A percentile compares a stretch with the other conserved stretches of the same genome.
Conservation (phyloP, 2,888 invertebrate genomes). For the Pterostichus niger region DNA sequence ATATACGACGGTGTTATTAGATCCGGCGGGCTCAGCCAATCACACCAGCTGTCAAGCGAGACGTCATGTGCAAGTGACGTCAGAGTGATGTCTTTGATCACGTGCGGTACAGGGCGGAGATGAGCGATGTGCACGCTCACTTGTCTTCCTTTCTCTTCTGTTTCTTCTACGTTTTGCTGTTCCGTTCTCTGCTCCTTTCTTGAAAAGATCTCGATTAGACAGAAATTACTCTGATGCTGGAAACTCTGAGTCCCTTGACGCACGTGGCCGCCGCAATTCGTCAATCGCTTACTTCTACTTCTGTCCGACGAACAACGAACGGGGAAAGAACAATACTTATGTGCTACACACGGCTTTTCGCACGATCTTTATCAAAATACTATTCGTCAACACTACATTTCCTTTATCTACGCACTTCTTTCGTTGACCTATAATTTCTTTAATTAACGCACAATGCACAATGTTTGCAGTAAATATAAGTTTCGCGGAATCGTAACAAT, state of each 20-base stretch:
- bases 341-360: background rate
- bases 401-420: background rate
- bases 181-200: conserved; percentile 3
- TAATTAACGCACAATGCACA: background rate
- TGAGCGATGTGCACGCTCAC: conserved; percentile 65
- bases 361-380: conserved; percentile 36
- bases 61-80: conserved; percentile 70
- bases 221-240: conserved; percentile 34
- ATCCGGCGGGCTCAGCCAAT: conserved; percentile 59
- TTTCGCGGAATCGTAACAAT: no score
- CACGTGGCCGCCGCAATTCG: conserved; percentile 22
- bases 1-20: conserved; percentile 56
- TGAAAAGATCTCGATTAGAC: conserved; percentile 37
- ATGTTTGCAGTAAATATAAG: no score
- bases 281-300: conserved; percentile 22
- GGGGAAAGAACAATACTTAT: no score
- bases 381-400: conserved; percentile 7
- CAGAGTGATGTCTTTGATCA: conserved; percentile 71
- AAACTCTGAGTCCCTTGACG: conserved; percentile 6
- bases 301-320: background rate
- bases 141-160: conserved; percentile 39
- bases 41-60: conserved; percentile 69
- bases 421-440: background rate
- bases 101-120: conserved; percentile 69
- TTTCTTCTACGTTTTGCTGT: background rate